Evolutionary conservation across 1,140 invertebrate species (phyloP), one percentile per base, ranked within the genome.

Genomic region (Druon quercuslanigerum): DNA sequence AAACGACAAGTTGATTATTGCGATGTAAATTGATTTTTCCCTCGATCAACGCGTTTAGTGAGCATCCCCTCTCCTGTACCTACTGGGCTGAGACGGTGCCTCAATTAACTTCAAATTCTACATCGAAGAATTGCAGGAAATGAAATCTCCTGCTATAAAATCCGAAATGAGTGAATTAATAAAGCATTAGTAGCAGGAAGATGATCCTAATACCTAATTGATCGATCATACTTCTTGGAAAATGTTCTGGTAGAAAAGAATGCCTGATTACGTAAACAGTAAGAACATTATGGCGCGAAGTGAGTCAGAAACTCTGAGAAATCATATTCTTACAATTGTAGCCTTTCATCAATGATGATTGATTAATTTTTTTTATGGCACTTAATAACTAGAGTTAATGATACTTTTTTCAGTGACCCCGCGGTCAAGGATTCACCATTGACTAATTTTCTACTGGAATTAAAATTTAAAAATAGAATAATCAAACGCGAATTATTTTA

Each of bases 281-380:
- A 40, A 2, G 56, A 60, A 12, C 20, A 60, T 60, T 12, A 33
- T 60, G 40, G 33, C 20, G 57, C 57, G 57, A 60, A 33, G 20
- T 60, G 57, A 60, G 57, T 60, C 57, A 60, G 20, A 60, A 60
- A 33, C 57, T 60, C 57, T 14, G 33, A 60, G 20, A 60, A 60
- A 60, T 60, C 19, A 16, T 60, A 60, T 60, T 60, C 25, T 33
- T 60, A 60, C 19, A 60, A 60, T 60, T 25, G 20, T 16, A 33
- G 5, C 33, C 57, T 66, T 66, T 66, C 57, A 66, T 66, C 57
- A 33, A 16, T 66, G 5, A 66, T 66, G 20, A 66, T 33, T 66
- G 57, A 66, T 66, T 66, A 40, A 40, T 40, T 16, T 25, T 66
- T 66, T 66, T 20, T 14, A 4, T 12, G 16, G 16, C 12, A 16